These are phyloP conservation scores for Apostichopus japonicus DNA, from an alignment of 35 echinoderm and acorn worm genomes.

Conservation along the genomic window DNA sequence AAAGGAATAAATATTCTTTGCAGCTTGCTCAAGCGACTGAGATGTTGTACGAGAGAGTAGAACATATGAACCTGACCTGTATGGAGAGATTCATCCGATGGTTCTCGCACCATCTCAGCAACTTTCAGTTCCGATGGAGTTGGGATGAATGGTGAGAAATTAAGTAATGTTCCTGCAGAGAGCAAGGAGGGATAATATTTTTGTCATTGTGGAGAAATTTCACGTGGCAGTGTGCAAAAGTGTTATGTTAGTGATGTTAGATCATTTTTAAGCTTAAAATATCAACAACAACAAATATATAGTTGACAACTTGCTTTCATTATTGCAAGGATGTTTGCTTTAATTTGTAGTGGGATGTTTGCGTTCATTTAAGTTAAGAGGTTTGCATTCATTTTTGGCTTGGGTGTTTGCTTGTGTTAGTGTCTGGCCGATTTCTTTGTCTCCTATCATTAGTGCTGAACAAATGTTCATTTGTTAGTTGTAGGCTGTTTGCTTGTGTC, in stretches of 20 bases:
- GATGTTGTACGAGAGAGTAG: conserved; percentile 94
- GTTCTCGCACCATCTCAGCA: conserved; percentile 99
- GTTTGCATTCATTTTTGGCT: too few relatives aligned
- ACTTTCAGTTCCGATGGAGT: conserved; percentile 99
- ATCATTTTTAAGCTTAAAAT: background rate
- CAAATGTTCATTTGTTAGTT: too few relatives aligned
- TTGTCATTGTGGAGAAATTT: background rate
- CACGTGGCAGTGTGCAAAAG: background rate
- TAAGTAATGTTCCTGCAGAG: background rate
- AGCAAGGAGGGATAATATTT: background rate
- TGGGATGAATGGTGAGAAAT: conserved; percentile 94
- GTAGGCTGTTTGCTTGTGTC: too few relatives aligned
- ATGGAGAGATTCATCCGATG: conserved; percentile 86
- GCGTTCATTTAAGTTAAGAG: too few relatives aligned
- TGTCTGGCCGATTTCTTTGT: too few relatives aligned
- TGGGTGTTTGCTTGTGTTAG: too few relatives aligned
- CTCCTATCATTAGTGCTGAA: too few relatives aligned
- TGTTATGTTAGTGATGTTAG: background rate
- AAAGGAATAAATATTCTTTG: background rate
- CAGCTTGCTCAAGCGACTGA: conserved; percentile 98
- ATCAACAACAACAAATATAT: too few relatives aligned
- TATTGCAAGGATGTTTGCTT: too few relatives aligned
- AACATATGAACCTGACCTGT: conserved; percentile 89
- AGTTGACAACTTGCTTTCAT: too few relatives aligned
- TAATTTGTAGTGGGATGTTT: too few relatives aligned